These are phyloP conservation scores for Molossus alvarezi DNA, from an alignment of 2,797 vertebrate species.

Conservation along the genomic window DNA sequence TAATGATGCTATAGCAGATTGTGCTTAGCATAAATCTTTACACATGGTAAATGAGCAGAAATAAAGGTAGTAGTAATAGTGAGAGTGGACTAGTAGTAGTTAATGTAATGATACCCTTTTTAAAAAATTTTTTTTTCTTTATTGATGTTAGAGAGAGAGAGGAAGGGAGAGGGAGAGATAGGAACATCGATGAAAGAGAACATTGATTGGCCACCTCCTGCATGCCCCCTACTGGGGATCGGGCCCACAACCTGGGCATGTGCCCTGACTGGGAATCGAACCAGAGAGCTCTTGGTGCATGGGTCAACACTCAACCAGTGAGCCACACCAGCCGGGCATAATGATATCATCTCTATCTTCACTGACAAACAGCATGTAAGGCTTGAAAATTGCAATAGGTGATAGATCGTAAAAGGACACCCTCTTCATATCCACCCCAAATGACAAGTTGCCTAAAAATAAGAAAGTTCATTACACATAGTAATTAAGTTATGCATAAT, in stretches of 20 bases:
- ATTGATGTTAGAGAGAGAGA: too few species aligned
- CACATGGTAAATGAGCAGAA: not conserved
- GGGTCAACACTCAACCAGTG: too few species aligned
- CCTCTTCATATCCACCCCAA: not conserved
- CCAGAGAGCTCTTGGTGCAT: too few species aligned
- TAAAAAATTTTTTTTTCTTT: not conserved
- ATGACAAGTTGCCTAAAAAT: conserved; percentile 37
- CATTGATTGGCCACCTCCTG: too few species aligned
- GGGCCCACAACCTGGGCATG: too few species aligned
- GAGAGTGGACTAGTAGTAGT: not conserved
- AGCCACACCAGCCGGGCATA: not conserved
- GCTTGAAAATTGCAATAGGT: not conserved
- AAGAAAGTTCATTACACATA: conserved; percentile 47
- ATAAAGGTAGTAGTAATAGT: not conserved
- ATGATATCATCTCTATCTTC: not conserved
- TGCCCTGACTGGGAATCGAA: too few species aligned
- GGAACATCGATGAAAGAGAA: too few species aligned
- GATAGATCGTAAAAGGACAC: not conserved
- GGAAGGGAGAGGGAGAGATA: too few species aligned
- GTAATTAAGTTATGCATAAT: not conserved
- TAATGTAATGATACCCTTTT: not conserved
- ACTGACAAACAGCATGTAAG: not conserved
- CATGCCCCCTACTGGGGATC: too few species aligned
- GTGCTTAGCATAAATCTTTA: not conserved
- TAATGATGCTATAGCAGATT: not conserved